Percentiles rank a stretch among this genome's conserved stretches.
Evolutionary conservation across 2,113 vertebrate species (phyloP).

Genomic region (Chionis minor): DNA sequence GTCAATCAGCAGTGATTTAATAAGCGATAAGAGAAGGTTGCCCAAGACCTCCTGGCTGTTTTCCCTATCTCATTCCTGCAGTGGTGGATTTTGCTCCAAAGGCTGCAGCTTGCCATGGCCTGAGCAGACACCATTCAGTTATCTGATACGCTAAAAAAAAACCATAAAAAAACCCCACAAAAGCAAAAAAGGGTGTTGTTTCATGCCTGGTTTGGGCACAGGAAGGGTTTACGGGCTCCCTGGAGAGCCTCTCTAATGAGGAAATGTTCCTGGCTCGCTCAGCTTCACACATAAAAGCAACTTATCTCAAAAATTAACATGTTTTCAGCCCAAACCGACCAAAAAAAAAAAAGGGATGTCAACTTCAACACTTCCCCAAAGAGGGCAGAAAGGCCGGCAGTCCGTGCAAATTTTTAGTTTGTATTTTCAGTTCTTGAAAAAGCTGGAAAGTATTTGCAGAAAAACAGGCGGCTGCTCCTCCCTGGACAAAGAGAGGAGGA

Average conservation of each 20-base stretch:
- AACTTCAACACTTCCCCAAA: not conserved
- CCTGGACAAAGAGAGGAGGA: fast-evolving
- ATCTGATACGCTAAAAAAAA: not conserved
- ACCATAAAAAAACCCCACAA: not conserved
- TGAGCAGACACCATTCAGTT: not conserved
- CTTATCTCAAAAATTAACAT: not conserved
- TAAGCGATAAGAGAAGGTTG: not conserved
- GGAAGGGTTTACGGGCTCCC: not conserved
- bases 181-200: not conserved
- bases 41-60: not conserved
- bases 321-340: not conserved
- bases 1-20: not conserved
- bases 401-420: not conserved
- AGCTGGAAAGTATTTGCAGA: not conserved
- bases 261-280: not conserved
- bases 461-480: not conserved
- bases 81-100: not conserved
- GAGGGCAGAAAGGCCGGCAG: not conserved
- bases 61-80: not conserved
- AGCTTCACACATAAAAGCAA: not conserved
- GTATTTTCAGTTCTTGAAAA: not conserved
- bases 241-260: not conserved
- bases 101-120: not conserved
- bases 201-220: not conserved
- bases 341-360: not conserved